Percentiles rank a stretch among this genome's conserved stretches.
Conservation (phyloP, 2,888 invertebrate species). For the Meteorus colon region DNA sequence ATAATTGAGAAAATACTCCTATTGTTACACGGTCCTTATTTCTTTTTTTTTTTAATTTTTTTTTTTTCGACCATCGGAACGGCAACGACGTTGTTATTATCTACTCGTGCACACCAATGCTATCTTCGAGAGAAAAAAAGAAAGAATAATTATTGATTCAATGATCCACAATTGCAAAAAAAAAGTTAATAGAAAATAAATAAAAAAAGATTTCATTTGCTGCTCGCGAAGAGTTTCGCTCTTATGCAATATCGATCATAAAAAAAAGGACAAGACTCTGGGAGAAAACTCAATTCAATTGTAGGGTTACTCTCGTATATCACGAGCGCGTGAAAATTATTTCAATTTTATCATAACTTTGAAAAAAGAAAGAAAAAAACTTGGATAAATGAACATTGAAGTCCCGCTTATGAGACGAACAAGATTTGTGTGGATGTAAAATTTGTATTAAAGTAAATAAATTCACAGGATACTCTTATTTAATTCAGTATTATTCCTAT, state of each 20-base stretch:
- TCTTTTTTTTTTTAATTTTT: constrained; percentile 5
- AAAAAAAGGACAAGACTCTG: constrained; percentile 15
- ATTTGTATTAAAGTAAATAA: constrained; percentile 72
- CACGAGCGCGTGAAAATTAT: constrained; percentile 50
- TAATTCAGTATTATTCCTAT: constrained; percentile 40
- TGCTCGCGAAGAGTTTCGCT: constrained; percentile 24
- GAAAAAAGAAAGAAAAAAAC: constrained; percentile 36
- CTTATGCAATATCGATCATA: constrained; percentile 13
- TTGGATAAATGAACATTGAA: constrained; percentile 48
- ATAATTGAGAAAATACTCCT: constrained; percentile 7
- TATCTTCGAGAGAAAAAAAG: constrained; percentile 33
- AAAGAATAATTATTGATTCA: constrained; percentile 44
- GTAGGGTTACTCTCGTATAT: constrained; percentile 52
- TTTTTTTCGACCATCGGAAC: constrained; percentile 5
- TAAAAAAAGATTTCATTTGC: constrained; percentile 30
- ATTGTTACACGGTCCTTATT: neutral
- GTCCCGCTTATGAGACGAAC: constrained; percentile 59
- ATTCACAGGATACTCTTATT: constrained; percentile 65
- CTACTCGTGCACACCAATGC: constrained; percentile 31
- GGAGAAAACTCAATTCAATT: constrained; percentile 38
- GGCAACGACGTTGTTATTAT: constrained; percentile 7
- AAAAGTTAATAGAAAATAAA: constrained; percentile 3
- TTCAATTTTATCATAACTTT: constrained; percentile 45
- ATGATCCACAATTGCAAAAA: constrained; percentile 43
- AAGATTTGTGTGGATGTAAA: constrained; percentile 69